Conservation (phyloP, 2,113 vertebrate species). For the Epinephelus moara region DNA sequence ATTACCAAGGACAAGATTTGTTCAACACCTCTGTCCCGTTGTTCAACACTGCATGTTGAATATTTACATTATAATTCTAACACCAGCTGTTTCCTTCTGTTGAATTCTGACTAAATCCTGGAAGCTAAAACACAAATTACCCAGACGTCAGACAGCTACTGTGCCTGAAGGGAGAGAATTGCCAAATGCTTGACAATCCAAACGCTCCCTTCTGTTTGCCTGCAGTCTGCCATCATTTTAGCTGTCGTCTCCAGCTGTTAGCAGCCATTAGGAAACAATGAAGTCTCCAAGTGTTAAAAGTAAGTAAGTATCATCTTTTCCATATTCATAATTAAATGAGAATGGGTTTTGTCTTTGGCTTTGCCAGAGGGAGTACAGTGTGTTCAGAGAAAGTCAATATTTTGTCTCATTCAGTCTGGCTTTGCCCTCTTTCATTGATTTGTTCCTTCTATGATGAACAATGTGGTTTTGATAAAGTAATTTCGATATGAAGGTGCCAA, state of each 20-base stretch:
- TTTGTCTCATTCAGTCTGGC: slow-evolving; percentile 17
- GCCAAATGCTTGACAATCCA: slow-evolving; percentile 31
- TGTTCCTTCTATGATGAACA: slow-evolving; percentile 24
- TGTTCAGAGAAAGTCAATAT: slow-evolving; percentile 31
- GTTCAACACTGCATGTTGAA: neutral
- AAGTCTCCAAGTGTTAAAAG: slow-evolving; percentile 15
- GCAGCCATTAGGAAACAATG: slow-evolving; percentile 33
- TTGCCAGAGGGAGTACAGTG: slow-evolving; percentile 11
- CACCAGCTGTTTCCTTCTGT: slow-evolving; percentile 27
- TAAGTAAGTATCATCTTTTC: slow-evolving; percentile 17
- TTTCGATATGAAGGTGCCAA: neutral
- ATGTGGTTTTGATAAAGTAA: slow-evolving; percentile 32
- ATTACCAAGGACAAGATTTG: neutral
- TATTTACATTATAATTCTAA: slow-evolving; percentile 29
- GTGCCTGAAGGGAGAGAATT: slow-evolving; percentile 21
- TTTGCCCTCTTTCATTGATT: slow-evolving; percentile 29
- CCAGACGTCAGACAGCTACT: slow-evolving; percentile 30
- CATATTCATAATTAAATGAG: slow-evolving; percentile 27
- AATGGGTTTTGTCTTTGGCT: slow-evolving; percentile 23
- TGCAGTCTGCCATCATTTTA: slow-evolving; percentile 49
- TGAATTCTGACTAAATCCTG: slow-evolving; percentile 18
- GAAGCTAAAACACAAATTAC: slow-evolving; percentile 32
- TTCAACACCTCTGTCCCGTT: neutral
- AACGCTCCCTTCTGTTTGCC: slow-evolving; percentile 43
- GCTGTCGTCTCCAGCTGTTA: slow-evolving; percentile 48